Conservation (phyloP, 2,797 vertebrate genomes). For the Synanceia verrucosa region DNA sequence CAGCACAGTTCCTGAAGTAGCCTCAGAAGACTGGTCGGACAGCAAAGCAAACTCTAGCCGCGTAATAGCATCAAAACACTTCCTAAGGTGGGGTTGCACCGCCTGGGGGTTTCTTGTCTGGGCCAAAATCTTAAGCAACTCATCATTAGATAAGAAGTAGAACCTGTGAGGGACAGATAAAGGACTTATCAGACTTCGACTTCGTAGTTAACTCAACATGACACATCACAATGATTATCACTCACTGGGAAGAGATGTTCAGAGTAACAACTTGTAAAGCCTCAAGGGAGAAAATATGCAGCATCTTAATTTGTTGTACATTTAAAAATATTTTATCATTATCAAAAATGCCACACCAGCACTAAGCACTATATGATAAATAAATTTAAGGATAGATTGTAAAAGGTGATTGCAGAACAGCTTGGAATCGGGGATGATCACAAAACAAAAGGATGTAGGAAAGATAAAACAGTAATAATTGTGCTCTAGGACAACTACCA, state of each 20-base stretch:
- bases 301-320: too few relatives aligned
- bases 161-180: slow-evolving; percentile 75
- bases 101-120: slow-evolving; percentile 89
- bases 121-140: slow-evolving; percentile 89
- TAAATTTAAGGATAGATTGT: too few relatives aligned
- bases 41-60: slow-evolving; percentile 84
- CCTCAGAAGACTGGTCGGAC: slow-evolving; percentile 24
- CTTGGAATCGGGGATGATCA: too few relatives aligned
- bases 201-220: background rate
- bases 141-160: slow-evolving; percentile 91
- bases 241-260: background rate
- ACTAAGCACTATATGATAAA: too few relatives aligned
- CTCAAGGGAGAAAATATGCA: background rate
- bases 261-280: background rate
- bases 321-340: too few relatives aligned
- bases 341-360: too few relatives aligned
- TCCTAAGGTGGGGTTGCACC: slow-evolving; percentile 88
- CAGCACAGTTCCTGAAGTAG: background rate
- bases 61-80: slow-evolving; percentile 89
- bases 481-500: too few relatives aligned
- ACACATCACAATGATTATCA: background rate
- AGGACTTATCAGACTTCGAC: background rate
- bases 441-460: too few relatives aligned
- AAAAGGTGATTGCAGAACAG: too few relatives aligned
- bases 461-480: too few relatives aligned